Base-by-base conservation (phyloP, 2,797 vertebrate genomes). In the Danio choprae region DNA sequence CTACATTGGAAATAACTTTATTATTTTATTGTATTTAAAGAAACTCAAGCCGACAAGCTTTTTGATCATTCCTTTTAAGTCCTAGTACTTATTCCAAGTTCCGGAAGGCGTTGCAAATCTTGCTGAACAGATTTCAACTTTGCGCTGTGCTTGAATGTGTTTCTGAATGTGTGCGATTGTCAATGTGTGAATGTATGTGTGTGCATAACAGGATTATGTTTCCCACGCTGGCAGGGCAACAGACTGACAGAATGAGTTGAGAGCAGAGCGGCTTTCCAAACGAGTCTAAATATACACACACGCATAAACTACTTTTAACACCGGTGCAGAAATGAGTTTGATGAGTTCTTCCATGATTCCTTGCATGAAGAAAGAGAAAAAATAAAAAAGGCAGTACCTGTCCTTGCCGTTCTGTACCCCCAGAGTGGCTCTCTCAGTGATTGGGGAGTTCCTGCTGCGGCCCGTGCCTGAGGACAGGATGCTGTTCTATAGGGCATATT, bases 341-440 rank as follows among this genome's bases (percentile, higher is more conserved):
- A 62, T 40, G 36, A n/a, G 77, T 70, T 69, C 65, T 50, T 40
- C n/a, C 18, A 41, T 8, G 13, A 59, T 78, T 20, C 1, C 6
- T 50, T 36, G 9, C 16, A 15, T 15, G 18, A n/a, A 53, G 1
- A 29, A 4, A 8, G 46, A 67, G 13, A 55, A 9, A 48, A 53
- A 2, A 55, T 51, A 16, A 63, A 48, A 48, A 18, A 20, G 29
- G 71, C 29, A 51, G 9, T 87, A 95, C 94, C 95, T 95, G 91
- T 95, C 95, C 86, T 95, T 95, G 88, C 94, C 94, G 1, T 95
- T 95, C 86, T 94, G 95, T 68, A 95, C 91, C 51, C 92, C 93
- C 16, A 94, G 86, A 72, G 92, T 93, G 85, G 92, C 84, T 40
- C 94, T 90, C 51, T 95, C 94, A 78, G 92, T 62, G 78, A 92